Conservation (phyloP, 2,888 invertebrate species). For the Nematopogon swammerdamellus region DNA sequence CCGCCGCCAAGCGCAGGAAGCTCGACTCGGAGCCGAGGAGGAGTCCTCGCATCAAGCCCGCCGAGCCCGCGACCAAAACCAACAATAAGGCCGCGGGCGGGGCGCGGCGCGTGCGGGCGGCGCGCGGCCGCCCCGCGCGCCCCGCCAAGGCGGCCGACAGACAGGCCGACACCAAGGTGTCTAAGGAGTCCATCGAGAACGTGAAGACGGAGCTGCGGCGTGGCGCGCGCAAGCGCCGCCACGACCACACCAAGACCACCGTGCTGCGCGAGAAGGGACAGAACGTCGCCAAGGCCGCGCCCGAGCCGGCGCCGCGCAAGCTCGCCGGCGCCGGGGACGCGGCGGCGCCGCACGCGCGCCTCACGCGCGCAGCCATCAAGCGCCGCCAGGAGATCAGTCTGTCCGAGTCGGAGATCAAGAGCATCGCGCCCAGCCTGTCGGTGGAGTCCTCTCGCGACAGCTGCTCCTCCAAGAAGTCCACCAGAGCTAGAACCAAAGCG, state of each 20-base stretch:
- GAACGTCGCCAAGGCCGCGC: constrained; percentile 19
- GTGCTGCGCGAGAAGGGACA: constrained; percentile 42
- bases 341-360: constrained; percentile 22
- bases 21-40: constrained; percentile 25
- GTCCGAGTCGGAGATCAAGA: constrained; percentile 33
- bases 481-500: constrained; percentile 12
- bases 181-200: constrained; percentile 46
- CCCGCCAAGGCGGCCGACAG: not conserved
- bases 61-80: no score
- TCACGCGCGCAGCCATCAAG: constrained; percentile 33
- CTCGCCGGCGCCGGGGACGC: constrained; percentile 17
- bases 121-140: not conserved
- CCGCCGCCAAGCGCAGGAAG: constrained; percentile 40
- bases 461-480: constrained; percentile 14
- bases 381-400: constrained; percentile 35
- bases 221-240: constrained; percentile 30
- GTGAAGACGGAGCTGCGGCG: constrained; percentile 27
- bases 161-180: constrained; percentile 11
- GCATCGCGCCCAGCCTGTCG: constrained; percentile 27
- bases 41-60: constrained; percentile 6
- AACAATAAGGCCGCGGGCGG: not conserved
- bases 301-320: constrained; percentile 15
- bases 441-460: constrained; percentile 33
- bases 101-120: not conserved
- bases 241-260: constrained; percentile 27